Conservation (phyloP, 2,888 invertebrate genomes). For the Brenthis ino region DNA sequence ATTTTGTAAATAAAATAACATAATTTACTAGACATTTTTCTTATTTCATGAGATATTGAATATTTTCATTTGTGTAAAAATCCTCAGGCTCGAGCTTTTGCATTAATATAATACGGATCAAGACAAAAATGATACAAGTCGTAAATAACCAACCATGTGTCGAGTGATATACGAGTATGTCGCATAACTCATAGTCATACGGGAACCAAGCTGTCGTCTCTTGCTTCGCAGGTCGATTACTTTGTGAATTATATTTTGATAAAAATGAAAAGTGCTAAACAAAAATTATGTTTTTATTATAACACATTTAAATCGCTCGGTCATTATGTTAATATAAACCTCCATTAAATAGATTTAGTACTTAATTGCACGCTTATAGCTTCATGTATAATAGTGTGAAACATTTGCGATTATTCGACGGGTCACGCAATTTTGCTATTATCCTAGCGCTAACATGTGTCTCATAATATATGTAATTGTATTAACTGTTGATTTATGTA, state of each 20-base stretch:
- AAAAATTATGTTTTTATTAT: background rate
- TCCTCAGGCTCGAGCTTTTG: too few relatives aligned
- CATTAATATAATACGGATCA: too few relatives aligned
- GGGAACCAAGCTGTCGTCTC: too few relatives aligned
- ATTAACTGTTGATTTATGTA: constrained; percentile 43
- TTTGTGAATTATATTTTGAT: background rate
- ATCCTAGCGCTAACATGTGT: constrained; percentile 39
- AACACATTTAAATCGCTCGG: background rate
- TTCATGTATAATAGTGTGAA: constrained; percentile 57
- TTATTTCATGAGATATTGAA: too few relatives aligned
- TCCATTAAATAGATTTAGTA: constrained; percentile 9
- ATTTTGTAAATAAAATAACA: too few relatives aligned
- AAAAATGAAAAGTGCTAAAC: too few relatives aligned
- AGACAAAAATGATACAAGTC: too few relatives aligned
- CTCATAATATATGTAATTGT: constrained; percentile 34
- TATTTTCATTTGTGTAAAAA: too few relatives aligned
- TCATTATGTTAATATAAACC: constrained; percentile 11
- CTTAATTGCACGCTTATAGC: constrained; percentile 63
- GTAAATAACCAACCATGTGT: too few relatives aligned
- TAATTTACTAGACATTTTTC: too few relatives aligned
- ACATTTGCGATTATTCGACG: constrained; percentile 59
- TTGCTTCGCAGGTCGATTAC: background rate
- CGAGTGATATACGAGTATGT: too few relatives aligned
- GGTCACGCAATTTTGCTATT: constrained; percentile 60
- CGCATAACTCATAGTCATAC: too few relatives aligned